Base-by-base conservation (phyloP, 2,888 invertebrate genomes). In the Andrena bucephala region DNA sequence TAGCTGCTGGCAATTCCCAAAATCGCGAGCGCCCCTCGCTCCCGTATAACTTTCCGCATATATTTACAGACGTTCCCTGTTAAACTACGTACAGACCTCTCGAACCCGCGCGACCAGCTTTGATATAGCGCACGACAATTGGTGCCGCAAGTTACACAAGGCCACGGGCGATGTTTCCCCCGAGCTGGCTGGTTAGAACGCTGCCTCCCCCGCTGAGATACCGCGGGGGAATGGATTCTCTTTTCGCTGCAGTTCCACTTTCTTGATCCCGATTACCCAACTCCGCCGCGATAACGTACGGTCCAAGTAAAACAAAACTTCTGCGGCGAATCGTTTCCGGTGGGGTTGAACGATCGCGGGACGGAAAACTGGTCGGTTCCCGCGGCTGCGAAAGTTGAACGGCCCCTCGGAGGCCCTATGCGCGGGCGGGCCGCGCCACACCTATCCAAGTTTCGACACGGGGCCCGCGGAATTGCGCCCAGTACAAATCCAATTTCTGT, bases 71-170 rank as follows among this genome's bases (percentile, higher is more conserved):
- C 84, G 78, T 62, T 79, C 89, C 87, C 89, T 88, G 84, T 83
- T 85, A 87, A 90, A 91, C 90, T 87, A 74, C 77, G 57, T 57
- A 69, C 76, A 76, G 81, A 83, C 86, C 78, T 63, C 73, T 78
- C 79, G 86, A 86, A 87, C 81, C 88, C 83, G 57, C 62, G 42
- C 80, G 70, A 85, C 87, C 79, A 85, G 90, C 90, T 91, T 89
- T 89, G 91, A 90, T 90, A 89, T 81, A 76, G 85, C 87, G 86
- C 89, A 85, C 86, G 89, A 91, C 89, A 89, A 91, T 90, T 89
- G 86, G 79, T 83, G 85, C 87, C 84, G 85, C 85, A 91, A 91
- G 91, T 91, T 90, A 90, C 88, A 91, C 88, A 90, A 86, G 42
- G 88, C 89, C 87, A 85, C 67, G 33, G 89, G 89, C 89, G 78